Evolutionary conservation across 2,888 invertebrate genomes (phyloP), one percentile per base, ranked within the genome.

Genomic region (Athrips mouffetella): DNA sequence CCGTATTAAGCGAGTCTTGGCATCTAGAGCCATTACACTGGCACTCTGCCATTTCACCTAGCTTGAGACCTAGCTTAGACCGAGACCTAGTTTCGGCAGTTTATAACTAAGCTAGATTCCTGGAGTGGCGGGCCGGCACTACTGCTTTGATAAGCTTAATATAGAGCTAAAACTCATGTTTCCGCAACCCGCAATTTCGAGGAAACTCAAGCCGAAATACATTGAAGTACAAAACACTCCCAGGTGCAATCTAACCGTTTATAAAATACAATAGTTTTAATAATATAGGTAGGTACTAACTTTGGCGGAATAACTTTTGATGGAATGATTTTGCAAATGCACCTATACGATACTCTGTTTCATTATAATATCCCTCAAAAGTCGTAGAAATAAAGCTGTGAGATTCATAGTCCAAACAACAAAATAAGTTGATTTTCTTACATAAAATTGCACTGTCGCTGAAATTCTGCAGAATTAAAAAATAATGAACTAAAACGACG

Each of bases 1-100:
- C 71, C 58, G 67, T 70, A 80, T 76, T 76, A 79, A 76, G 73
- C 67, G 71, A 66, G 67, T 77, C 67, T 79, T 82, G 80, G 80
- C 81, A 77, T 64, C 65, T 70, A 62, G 60, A 63, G 55, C 65
- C 60, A 66, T 64, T 60, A 64, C 55, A 68, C 73, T 83, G 84
- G 82, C 84, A 72, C 55, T 49, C 31, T 52, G 80, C 84, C 80
- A 83, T 78, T 65, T 64, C 67, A 57, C 68, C 63, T 68, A 74
- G 76, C 77, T 76, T 62, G 51, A 35, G 35, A 35, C 35, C 35
- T 35, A 29, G 62, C 69, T 72, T 67, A 63, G 67, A 68, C 68
- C 71, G 63, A 70, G 67, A 68, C 67, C 72, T 59, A 74, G 66
- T 76, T 79, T 68, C 27, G 46, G 37, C 20, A 35, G 46, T 46